phyloP scores from a whole-genome alignment of 2,888 invertebrate genomes.

The Magallana nippona region DNA sequence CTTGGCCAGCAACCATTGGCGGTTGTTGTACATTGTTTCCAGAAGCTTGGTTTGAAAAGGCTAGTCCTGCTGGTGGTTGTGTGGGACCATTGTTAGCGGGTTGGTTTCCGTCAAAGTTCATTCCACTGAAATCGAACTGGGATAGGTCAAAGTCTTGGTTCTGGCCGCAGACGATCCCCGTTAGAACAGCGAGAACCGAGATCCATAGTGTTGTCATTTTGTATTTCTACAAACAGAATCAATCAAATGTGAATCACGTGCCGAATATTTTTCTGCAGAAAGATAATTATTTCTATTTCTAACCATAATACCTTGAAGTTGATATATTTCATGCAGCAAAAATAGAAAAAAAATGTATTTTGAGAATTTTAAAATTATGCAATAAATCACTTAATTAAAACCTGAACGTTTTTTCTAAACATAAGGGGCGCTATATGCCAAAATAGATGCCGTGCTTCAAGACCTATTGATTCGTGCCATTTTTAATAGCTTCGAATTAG shows the following conservation, averaged over 20 bases:
- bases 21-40: background rate
- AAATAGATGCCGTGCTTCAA: too few relatives aligned
- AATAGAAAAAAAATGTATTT: too few relatives aligned
- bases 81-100: slow-evolving; percentile 7
- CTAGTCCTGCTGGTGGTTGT: background rate
- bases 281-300: background rate
- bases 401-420: too few relatives aligned
- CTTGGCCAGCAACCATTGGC: background rate
- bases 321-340: too few relatives aligned
- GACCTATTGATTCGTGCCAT: too few relatives aligned
- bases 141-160: slow-evolving; percentile 10
- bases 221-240: background rate
- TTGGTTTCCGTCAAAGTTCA: background rate
- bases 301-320: background rate
- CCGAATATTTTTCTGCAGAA: background rate
- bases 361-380: too few relatives aligned
- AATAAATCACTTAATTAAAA: too few relatives aligned
- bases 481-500: too few relatives aligned
- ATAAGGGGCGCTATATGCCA: too few relatives aligned
- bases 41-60: slow-evolving; percentile 16
- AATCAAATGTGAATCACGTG: background rate
- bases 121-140: slow-evolving; percentile 6
- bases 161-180: background rate
- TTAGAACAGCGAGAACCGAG: background rate
- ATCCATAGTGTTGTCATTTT: background rate